phyloP scores from a whole-genome alignment of 2,797 vertebrate genomes.

The Antennarius maculatus region DNA sequence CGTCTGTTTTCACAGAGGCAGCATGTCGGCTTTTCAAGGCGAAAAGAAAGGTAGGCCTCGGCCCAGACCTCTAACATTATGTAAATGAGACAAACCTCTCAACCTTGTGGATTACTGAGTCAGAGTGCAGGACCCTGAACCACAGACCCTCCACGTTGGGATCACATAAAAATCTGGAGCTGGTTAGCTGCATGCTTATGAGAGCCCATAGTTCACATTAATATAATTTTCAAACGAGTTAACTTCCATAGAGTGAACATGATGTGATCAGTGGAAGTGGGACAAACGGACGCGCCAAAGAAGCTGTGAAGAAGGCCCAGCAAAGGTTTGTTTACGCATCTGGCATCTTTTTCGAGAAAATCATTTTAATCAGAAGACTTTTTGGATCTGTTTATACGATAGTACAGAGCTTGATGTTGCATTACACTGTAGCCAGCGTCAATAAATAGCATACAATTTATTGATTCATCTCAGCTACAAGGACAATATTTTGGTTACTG shows the following conservation, averaged over 20 bases:
- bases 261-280: constrained; percentile 13
- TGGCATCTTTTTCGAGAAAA: constrained; percentile 13
- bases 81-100: constrained; percentile 87
- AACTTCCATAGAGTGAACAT: constrained; percentile 44
- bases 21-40: constrained; percentile 58
- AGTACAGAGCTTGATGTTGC: not conserved
- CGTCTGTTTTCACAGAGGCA: constrained; percentile 35
- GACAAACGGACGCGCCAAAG: constrained; percentile 27
- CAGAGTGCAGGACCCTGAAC: constrained; percentile 87
- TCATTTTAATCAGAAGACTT: accelerated
- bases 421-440: not conserved
- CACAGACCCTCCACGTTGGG: constrained; percentile 80
- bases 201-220: constrained; percentile 49
- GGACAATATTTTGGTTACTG: not conserved
- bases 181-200: constrained; percentile 57
- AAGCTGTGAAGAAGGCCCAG: constrained; percentile 42
- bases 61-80: constrained; percentile 82
- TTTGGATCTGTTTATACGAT: not conserved
- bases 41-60: constrained; percentile 76
- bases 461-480: constrained; percentile 6
- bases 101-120: constrained; percentile 87
- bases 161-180: constrained; percentile 75
- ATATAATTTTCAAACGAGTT: constrained; percentile 32
- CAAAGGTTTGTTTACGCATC: constrained; percentile 64
- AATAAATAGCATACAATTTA: constrained; percentile 1